Percentiles rank a stretch among this genome's conserved stretches.
Conservation (phyloP, 2,113 vertebrate species). For the Polyodon spathula region DNA sequence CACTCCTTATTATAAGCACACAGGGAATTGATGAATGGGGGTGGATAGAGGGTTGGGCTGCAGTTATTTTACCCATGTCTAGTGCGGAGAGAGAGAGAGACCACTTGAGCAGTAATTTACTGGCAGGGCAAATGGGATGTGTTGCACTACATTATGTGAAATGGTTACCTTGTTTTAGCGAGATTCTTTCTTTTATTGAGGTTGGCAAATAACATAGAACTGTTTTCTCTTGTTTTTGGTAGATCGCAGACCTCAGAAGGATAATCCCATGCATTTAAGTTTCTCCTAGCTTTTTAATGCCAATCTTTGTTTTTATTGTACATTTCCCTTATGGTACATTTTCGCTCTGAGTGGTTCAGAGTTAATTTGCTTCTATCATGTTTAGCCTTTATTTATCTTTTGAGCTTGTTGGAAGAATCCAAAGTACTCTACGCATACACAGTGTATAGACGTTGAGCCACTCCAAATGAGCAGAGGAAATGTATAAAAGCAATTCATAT, state of each 20-base stretch:
- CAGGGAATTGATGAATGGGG: not conserved
- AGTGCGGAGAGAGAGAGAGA: constrained; percentile 14
- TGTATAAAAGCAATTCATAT: too few species aligned
- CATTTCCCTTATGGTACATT: too few species aligned
- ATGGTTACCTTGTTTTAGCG: constrained; percentile 19
- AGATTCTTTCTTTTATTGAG: constrained; percentile 11
- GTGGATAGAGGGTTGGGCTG: constrained; percentile 16
- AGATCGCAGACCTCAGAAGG: not conserved
- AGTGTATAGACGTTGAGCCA: too few species aligned
- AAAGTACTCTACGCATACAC: too few species aligned
- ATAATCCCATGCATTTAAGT: too few species aligned
- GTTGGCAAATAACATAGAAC: not conserved
- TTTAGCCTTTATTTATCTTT: too few species aligned
- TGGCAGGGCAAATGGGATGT: constrained; percentile 1
- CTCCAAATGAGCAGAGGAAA: too few species aligned
- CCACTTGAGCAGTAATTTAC: constrained; percentile 7
- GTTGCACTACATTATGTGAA: constrained; percentile 8
- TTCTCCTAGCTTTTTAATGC: too few species aligned
- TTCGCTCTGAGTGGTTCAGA: too few species aligned
- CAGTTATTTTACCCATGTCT: constrained; percentile 13
- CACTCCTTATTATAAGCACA: constrained; percentile 13
- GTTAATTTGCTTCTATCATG: too few species aligned
- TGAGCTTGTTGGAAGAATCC: too few species aligned
- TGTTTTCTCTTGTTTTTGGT: constrained; percentile 1
- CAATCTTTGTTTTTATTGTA: too few species aligned